Percentiles rank a stretch among this genome's conserved stretches.
Evolutionary conservation across 1,140 invertebrate species (phyloP).

Genomic region (Ostrea edulis): DNA sequence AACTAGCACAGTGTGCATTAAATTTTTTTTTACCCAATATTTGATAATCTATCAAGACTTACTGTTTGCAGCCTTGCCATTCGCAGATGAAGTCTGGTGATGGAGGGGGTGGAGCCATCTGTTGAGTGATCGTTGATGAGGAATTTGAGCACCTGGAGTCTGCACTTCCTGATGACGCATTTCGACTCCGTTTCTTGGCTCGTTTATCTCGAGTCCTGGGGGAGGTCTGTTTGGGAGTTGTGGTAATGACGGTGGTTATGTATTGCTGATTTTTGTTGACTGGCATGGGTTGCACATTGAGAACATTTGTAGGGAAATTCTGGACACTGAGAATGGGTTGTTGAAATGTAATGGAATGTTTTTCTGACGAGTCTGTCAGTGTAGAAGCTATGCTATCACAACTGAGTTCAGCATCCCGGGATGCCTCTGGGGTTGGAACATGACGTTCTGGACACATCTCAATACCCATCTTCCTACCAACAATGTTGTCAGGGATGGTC

Average conservation of each 20-base stretch:
- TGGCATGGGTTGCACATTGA: slow-evolving; percentile 33
- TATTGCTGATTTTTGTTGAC: slow-evolving; percentile 37
- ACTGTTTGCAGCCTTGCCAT: slow-evolving; percentile 77
- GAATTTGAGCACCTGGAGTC: slow-evolving; percentile 63
- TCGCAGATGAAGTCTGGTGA: slow-evolving; percentile 76
- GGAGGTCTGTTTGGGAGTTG: slow-evolving; percentile 41
- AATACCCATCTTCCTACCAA: slow-evolving; percentile 15
- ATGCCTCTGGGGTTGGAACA: slow-evolving; percentile 67
- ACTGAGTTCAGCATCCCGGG: slow-evolving; percentile 70
- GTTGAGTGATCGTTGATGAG: slow-evolving; percentile 47
- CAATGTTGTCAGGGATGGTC: background rate
- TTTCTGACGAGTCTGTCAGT: slow-evolving; percentile 64
- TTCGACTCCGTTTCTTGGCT: slow-evolving; percentile 67
- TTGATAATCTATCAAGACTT: slow-evolving; percentile 49
- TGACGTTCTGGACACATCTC: slow-evolving; percentile 62
- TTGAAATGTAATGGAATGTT: slow-evolving; percentile 66
- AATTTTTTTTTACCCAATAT: too few relatives aligned
- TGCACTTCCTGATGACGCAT: slow-evolving; percentile 60
- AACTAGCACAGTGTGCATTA: too few relatives aligned
- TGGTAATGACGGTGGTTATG: slow-evolving; percentile 43
- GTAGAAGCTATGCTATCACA: slow-evolving; percentile 73
- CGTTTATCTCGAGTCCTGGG: slow-evolving; percentile 51
- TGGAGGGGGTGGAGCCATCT: slow-evolving; percentile 43
- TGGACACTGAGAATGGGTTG: slow-evolving; percentile 55
- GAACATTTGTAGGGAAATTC: slow-evolving; percentile 35